Evolutionary conservation across 2,797 vertebrate species (phyloP), one percentile per base, ranked within the genome.

Genomic region (Columba guinea): DNA sequence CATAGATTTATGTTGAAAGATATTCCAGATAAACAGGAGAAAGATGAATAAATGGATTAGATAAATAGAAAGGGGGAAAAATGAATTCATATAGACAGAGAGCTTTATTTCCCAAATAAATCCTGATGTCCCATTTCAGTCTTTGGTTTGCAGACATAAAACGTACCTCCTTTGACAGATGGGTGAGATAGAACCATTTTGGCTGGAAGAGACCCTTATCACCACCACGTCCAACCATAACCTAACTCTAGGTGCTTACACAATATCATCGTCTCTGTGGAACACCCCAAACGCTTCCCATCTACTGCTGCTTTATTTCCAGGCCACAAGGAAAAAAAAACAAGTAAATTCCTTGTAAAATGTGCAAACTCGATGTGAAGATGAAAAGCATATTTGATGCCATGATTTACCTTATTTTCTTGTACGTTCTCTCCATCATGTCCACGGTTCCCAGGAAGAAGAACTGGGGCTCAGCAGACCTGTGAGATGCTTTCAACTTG

Each of bases 31-130:
- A 85, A 89, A 89, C 67, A 68, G 63, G 65, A 80, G 82, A 83
- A 55, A 89, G 74, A 95, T 89, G 75, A 85, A 88, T 56, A 94
- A 92, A 80, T 68, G 32, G 89, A 86, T 96, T 80, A 89, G 69
- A 69, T 88, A 92, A 93, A 83, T 28, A 78, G 41, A 67, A 78
- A 65, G 51, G 52, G 52, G 44, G 39, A 6, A 16, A 12, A 80
- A 55, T 87, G 18, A 94, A 83, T 87, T 77, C 81, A 60, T 51
- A 34, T 5, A 56, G 0, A 51, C 1, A 67, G 46, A 34, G 39
- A 20, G 59, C 48, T 95, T 93, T 83, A 55, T 52, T 58, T 79
- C 67, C 58, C 41, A 20, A 19, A 62, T 96, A 96, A 97, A 94
- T 94, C 88, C 78, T 16, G 15, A 46, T 71, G 67, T 89, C 80